A percentile compares a stretch with the other conserved stretches of the same genome.
These are phyloP conservation scores for Bruchidius siliquastri DNA, from an alignment of 2,888 invertebrate genomes.

Conservation along the genomic window DNA sequence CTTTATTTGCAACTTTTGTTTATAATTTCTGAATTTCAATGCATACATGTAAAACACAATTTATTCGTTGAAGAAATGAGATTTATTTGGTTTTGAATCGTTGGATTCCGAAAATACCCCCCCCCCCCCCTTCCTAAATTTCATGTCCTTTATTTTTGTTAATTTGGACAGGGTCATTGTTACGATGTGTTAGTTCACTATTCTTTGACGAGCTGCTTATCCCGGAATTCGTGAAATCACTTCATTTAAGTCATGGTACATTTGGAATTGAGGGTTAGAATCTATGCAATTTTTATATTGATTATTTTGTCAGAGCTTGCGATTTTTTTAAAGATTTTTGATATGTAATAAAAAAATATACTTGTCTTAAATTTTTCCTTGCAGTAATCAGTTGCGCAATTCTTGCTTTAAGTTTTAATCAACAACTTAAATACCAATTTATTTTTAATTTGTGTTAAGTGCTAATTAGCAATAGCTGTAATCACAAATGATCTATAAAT, in stretches of 20 bases:
- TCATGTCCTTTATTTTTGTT: not conserved
- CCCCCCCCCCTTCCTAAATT: not conserved
- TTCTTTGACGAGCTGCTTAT: too few relatives aligned
- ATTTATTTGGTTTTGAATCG: not conserved
- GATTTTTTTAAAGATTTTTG: too few relatives aligned
- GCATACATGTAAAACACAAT: not conserved
- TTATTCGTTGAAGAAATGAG: not conserved
- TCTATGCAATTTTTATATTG: not conserved
- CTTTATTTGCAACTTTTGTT: slow-evolving; percentile 12
- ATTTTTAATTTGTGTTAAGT: too few relatives aligned
- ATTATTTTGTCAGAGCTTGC: too few relatives aligned
- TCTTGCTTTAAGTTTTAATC: too few relatives aligned
- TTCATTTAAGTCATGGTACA: not conserved
- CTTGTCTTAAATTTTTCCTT: too few relatives aligned
- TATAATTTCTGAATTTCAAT: not conserved
- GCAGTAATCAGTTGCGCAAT: too few relatives aligned
- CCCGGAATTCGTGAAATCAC: not conserved
- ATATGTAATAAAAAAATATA: too few relatives aligned
- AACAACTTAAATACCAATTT: too few relatives aligned
- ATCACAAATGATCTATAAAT: too few relatives aligned
- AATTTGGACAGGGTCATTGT: not conserved
- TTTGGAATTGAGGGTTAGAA: not conserved
- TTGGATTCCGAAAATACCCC: not conserved
- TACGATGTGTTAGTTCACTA: not conserved
- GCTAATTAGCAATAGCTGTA: too few relatives aligned